A percentile compares a stretch with the other conserved stretches of the same genome.
Evolutionary conservation across 2,797 vertebrate species (phyloP).

Genomic region (Leuciscus waleckii): DNA sequence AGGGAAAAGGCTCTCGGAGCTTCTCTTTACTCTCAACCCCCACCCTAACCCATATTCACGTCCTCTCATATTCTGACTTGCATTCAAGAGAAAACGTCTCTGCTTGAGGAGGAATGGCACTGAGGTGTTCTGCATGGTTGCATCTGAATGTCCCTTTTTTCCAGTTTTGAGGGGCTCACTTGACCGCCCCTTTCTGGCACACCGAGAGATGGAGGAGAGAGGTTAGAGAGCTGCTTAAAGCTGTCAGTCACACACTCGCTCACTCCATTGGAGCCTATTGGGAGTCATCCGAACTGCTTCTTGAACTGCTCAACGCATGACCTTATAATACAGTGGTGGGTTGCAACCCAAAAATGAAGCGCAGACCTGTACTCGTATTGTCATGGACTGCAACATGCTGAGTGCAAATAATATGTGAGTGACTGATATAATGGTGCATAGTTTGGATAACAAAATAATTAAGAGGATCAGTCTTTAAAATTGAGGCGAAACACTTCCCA

Average conservation of each 20-base stretch:
- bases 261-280: conserved; percentile 10
- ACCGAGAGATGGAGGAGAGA: conserved; percentile 71
- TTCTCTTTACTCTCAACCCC: conserved; percentile 53
- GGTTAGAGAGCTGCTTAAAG: conserved; percentile 76
- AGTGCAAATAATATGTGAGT: not conserved
- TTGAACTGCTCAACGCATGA: not conserved
- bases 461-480: not conserved
- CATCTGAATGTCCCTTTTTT: conserved; percentile 72
- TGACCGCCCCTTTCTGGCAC: conserved; percentile 76
- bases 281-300: conserved; percentile 42
- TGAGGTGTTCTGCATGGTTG: conserved; percentile 78
- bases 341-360: not conserved
- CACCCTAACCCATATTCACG: conserved; percentile 45
- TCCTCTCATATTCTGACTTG: conserved; percentile 67
- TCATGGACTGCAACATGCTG: not conserved
- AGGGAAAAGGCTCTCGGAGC: conserved; percentile 51
- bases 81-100: conserved; percentile 74
- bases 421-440: not conserved
- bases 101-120: conserved; percentile 69
- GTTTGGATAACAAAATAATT: not conserved
- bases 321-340: not conserved
- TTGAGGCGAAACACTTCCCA: not conserved
- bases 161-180: conserved; percentile 76
- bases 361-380: not conserved
- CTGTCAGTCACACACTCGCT: conserved; percentile 71